Evolutionary conservation across 1,140 invertebrate genomes (phyloP).

Genomic region (Bombus ignitus): DNA sequence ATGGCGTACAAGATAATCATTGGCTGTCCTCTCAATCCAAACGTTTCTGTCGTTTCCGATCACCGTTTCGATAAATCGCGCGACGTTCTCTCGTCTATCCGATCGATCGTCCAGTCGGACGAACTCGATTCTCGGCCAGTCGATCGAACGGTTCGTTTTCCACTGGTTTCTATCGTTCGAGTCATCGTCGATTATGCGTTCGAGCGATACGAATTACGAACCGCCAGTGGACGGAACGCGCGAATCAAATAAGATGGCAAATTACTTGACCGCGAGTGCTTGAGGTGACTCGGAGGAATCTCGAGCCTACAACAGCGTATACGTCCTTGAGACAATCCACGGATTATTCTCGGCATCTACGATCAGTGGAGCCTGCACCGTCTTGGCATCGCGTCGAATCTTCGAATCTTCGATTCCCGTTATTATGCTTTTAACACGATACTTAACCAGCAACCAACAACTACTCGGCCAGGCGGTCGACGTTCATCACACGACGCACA

Average conservation of each 20-base stretch:
- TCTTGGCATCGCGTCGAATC: background rate
- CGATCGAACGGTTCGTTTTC: background rate
- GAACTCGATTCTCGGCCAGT: background rate
- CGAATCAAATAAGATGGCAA: constrained; percentile 61
- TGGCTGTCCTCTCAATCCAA: background rate
- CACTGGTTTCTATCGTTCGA: constrained; percentile 27
- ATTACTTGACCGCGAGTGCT: constrained; percentile 65
- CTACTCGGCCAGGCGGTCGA: background rate
- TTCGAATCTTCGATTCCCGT: background rate
- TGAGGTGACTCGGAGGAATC: constrained; percentile 69
- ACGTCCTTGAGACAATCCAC: constrained; percentile 56
- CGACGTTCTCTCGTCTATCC: background rate
- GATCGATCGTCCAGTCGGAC: background rate
- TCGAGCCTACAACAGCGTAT: constrained; percentile 55
- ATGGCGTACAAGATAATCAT: constrained; percentile 9
- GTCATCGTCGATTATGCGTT: constrained; percentile 27
- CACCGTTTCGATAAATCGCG: constrained; percentile 14
- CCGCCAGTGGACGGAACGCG: constrained; percentile 31
- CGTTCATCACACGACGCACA: background rate
- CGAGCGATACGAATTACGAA: constrained; percentile 58
- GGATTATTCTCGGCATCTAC: constrained; percentile 18
- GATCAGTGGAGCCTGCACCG: too few relatives aligned
- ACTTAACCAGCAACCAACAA: background rate
- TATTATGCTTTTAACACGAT: background rate
- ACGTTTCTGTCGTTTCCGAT: background rate